Evolutionary conservation across 2,113 vertebrate species (phyloP).

Genomic region (Desmodus rotundus): DNA sequence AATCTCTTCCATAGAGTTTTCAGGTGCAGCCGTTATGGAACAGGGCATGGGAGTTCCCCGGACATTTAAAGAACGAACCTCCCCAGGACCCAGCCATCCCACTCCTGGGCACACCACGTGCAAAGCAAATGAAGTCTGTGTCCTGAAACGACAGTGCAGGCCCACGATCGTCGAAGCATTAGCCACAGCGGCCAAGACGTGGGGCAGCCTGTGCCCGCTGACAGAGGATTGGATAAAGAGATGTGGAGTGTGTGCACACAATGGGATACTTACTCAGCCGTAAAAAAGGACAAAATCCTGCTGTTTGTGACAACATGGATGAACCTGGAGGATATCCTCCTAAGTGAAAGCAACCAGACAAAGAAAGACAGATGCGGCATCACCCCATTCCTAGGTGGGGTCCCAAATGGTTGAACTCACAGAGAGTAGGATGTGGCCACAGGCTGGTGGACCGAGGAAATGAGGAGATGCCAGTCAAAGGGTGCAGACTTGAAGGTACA

Average conservation of each 20-base stretch:
- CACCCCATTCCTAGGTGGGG: background rate
- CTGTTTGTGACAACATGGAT: background rate
- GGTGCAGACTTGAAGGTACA: background rate
- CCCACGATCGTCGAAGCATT: background rate
- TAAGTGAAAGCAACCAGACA: background rate
- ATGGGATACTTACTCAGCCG: background rate
- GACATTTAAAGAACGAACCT: background rate
- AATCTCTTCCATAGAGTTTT: background rate
- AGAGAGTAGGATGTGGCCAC: background rate
- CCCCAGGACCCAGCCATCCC: background rate
- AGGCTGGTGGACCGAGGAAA: background rate
- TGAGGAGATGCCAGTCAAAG: background rate
- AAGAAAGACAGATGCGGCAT: background rate
- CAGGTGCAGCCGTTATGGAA: background rate
- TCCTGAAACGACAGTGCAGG: background rate
- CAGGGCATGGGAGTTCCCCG: background rate
- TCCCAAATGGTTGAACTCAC: background rate
- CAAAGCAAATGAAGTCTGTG: background rate
- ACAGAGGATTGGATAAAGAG: background rate
- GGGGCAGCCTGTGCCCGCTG: background rate
- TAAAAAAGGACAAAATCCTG: background rate
- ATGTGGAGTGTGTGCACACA: background rate
- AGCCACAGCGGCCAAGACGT: background rate
- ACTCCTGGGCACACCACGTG: background rate
- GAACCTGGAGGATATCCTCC: background rate